phyloP scores from a whole-genome alignment of 2,888 invertebrate genomes.

The Drosophila nr. medialis region DNA sequence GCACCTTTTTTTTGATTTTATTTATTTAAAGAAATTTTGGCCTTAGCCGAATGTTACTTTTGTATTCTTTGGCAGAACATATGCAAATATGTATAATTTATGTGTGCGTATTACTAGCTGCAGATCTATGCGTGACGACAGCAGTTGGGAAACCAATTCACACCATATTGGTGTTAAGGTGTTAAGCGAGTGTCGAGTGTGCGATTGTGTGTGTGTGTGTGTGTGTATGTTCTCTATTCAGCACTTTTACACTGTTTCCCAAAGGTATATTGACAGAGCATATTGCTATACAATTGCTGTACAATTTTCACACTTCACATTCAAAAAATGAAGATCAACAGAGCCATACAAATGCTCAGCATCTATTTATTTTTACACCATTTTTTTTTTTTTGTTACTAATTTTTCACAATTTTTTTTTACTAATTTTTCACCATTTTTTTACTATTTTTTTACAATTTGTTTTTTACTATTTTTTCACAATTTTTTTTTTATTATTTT shows the following conservation, averaged over 20 bases:
- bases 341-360: not conserved
- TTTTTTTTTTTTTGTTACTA: too few species aligned
- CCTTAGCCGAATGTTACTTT: slow-evolving; percentile 25
- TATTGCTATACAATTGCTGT: not conserved
- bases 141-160: slow-evolving; percentile 33
- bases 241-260: not conserved
- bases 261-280: not conserved
- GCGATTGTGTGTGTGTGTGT: slow-evolving; percentile 1
- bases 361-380: not conserved
- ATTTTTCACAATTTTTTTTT: too few species aligned
- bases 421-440: too few species aligned
- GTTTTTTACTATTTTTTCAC: too few species aligned
- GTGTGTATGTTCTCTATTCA: not conserved
- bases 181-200: slow-evolving; percentile 6
- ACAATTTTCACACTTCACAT: not conserved
- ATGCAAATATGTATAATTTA: slow-evolving; percentile 26
- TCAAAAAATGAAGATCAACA: not conserved
- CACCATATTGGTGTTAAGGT: slow-evolving; percentile 3
- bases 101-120: slow-evolving; percentile 23
- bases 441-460: too few species aligned
- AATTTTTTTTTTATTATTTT: too few species aligned
- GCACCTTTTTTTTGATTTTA: slow-evolving; percentile 15
- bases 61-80: not conserved
- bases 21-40: slow-evolving; percentile 49
- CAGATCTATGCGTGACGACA: slow-evolving; percentile 23